These are phyloP conservation scores for Cosmorhoe ocellata DNA, from an alignment of 2,888 invertebrate genomes.

Conservation along the genomic window DNA sequence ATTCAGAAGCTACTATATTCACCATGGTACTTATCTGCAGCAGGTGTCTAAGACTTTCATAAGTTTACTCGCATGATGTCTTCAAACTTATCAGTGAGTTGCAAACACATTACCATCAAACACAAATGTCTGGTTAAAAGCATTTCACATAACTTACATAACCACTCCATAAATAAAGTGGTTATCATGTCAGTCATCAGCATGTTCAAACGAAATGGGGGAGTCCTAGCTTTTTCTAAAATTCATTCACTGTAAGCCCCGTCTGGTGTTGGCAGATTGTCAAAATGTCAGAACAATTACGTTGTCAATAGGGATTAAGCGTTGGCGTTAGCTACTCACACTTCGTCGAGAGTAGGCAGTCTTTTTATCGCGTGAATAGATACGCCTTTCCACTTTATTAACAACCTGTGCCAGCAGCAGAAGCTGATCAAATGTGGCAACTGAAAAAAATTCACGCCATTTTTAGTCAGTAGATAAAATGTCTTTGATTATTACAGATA, in stretches of 20 bases:
- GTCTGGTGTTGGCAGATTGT: conserved; percentile 54
- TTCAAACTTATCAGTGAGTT: not conserved
- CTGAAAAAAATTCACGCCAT: not conserved
- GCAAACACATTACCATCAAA: not conserved
- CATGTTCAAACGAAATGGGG: too few species aligned
- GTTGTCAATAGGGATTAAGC: conserved; percentile 56
- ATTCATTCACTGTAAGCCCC: conserved; percentile 40
- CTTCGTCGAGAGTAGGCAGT: conserved; percentile 41
- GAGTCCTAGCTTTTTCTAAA: conserved; percentile 33
- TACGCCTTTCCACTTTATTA: conserved; percentile 21
- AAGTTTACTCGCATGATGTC: not conserved
- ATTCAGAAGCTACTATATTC: too few species aligned
- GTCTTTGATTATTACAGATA: too few species aligned
- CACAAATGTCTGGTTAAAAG: not conserved
- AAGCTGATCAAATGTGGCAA: conserved; percentile 8
- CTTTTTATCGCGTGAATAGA: conserved; percentile 33
- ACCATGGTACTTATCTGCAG: too few species aligned
- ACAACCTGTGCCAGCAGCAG: conserved; percentile 7
- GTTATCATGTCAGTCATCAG: conserved; percentile 1
- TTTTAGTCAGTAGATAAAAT: too few species aligned
- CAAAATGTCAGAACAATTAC: conserved; percentile 64
- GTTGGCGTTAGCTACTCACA: conserved; percentile 40
- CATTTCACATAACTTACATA: conserved; percentile 7
- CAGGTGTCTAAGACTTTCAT: not conserved
- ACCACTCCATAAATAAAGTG: conserved; percentile 12